Percentiles rank a stretch among this genome's conserved stretches.
These are phyloP conservation scores for Eidolon dupreanum DNA, from an alignment of 2,797 vertebrate species.

Conservation along the genomic window DNA sequence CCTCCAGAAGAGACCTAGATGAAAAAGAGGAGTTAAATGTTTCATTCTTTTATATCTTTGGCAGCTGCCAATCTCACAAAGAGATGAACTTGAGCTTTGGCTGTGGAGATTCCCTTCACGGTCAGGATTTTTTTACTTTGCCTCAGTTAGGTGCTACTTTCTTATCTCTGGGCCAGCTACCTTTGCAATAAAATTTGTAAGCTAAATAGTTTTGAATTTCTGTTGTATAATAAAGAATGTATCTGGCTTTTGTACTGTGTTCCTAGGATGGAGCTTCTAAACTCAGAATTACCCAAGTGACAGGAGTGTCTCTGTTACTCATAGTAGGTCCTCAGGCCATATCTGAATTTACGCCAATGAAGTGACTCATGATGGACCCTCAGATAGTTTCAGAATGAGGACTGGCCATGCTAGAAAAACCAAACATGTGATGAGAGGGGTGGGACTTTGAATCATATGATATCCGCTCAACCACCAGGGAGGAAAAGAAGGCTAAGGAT, in stretches of 20 bases:
- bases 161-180: neutral
- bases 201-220: neutral
- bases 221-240: neutral
- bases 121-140: neutral
- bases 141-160: conserved; percentile 20
- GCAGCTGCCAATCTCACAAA: neutral
- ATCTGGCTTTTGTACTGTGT: neutral
- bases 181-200: conserved; percentile 33
- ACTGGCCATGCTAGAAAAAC: neutral
- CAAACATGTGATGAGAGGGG: neutral
- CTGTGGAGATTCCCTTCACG: neutral
- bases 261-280: neutral
- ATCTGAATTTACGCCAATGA: neutral
- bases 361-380: neutral
- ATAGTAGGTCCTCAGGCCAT: neutral
- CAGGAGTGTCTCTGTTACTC: neutral
- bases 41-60: neutral
- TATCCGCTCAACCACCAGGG: neutral
- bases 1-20: conserved; percentile 33
- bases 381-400: neutral
- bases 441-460: neutral
- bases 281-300: neutral
- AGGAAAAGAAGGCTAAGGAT: neutral
- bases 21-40: conserved; percentile 18
- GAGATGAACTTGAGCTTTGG: neutral